phyloP scores from a whole-genome alignment of 2,888 invertebrate species.

The Darwinula stevensoni region DNA sequence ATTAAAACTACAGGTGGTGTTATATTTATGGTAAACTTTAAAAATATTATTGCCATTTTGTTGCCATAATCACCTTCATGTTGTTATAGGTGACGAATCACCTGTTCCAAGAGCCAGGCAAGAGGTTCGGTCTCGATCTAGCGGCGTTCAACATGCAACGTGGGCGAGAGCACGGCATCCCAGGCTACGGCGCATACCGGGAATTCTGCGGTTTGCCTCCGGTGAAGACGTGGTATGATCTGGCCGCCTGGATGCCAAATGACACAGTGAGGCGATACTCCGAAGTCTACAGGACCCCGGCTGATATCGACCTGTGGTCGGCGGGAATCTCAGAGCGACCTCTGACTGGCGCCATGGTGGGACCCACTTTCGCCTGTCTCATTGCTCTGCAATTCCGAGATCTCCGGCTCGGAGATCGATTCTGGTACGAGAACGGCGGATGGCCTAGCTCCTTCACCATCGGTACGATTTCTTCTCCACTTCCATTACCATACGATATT shows the following conservation, averaged over 20 bases:
- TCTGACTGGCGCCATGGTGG: conserved; percentile 15
- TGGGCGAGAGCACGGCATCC: conserved; percentile 12
- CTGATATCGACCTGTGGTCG: conserved; percentile 18
- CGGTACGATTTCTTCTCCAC: conserved; percentile 10
- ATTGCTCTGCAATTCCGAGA: conserved; percentile 23
- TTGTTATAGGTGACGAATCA: conserved; percentile 12
- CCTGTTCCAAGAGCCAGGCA: conserved; percentile 12
- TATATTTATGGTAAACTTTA: no score
- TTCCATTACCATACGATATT: conserved; percentile 4
- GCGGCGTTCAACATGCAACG: conserved; percentile 12
- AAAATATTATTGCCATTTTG: no score
- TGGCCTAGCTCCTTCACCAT: conserved; percentile 18
- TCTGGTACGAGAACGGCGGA: conserved; percentile 21
- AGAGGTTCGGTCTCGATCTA: conserved; percentile 12
- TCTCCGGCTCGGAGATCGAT: conserved; percentile 20
- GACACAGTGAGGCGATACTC: conserved; percentile 11
- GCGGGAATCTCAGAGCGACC: conserved; percentile 18
- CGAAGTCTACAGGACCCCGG: conserved; percentile 13
- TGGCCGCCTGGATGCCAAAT: conserved; percentile 11
- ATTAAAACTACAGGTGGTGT: not conserved
- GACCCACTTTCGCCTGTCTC: conserved; percentile 19
- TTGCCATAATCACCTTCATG: no score
- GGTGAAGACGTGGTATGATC: conserved; percentile 11
- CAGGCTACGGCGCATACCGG: conserved; percentile 14
- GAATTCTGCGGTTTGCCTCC: conserved; percentile 14